Base-by-base conservation (phyloP, 2,888 invertebrate species). In the Furcula furcula region DNA sequence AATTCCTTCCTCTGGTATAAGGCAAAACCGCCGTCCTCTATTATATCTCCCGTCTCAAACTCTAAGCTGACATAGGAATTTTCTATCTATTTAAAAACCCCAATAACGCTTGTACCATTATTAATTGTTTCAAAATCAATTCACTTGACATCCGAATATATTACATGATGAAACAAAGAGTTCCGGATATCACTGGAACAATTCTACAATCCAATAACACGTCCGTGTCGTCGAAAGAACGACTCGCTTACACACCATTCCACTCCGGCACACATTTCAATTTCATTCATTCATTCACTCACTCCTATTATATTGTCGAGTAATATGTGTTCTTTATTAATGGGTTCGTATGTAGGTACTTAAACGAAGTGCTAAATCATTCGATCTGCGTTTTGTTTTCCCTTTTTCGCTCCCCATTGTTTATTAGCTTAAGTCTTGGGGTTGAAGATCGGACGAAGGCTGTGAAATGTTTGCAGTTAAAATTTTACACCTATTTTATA, bases 251-350 rank as follows among this genome's bases (percentile, higher is more conserved):
- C 23, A 34, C 37, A 30, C 44, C 28, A 54, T 53, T 40, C 32
- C 37, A 34, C 35, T 33, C 33, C 36, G 30, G 28, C 28, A 36
- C 51, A 55, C 58, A 62, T 62, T 65, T 56, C 55, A 65, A 68
- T 65, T 51, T 45, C 40, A 54, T 54, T 60, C 57, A 52, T 52
- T 34, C 31, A 23, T 6, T 22, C 22, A 16, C 34, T 29, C 46
- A 43, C 43, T 48, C 36, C 32, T 34, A 55, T 57, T 64, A 62
- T 66, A 62, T 53, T 52, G 60, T 52, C 45, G 54, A 48, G 50
- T 65, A 65, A 63, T 66, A 57, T 62, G 65, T 67, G 57, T 71
- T 45, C 54, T 69, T 67, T 71, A 69, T 71, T 71, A 74, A 73
- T 72, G 71, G 65, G 53, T 48, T 48, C 39, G 36, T 35, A 32